Conservation (phyloP, 1,140 invertebrate genomes). For the Drosophila kikkawai region DNA sequence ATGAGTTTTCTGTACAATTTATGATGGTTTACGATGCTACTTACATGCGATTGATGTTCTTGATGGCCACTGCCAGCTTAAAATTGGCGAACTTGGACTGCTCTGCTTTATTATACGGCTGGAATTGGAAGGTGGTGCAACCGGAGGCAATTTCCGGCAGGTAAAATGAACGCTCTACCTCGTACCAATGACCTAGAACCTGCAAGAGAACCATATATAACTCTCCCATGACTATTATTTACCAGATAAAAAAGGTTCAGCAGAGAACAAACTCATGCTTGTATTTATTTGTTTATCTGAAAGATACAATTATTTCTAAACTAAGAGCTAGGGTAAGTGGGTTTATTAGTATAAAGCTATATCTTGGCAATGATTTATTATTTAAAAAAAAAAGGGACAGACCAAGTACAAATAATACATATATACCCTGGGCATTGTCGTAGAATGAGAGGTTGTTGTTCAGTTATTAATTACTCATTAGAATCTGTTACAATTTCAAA, state of each 20-base stretch:
- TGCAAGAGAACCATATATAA: conserved; percentile 58
- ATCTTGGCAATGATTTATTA: no score
- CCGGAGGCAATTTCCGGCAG: conserved; percentile 88
- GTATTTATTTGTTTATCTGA: no score
- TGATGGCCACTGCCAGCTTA: conserved; percentile 87
- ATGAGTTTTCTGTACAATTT: no score
- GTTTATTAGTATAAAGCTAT: no score
- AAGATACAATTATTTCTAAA: no score
- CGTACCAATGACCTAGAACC: conserved; percentile 90
- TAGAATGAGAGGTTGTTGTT: no score
- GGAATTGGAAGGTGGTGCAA: conserved; percentile 88
- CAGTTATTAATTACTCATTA: not conserved
- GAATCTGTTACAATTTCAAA: not conserved
- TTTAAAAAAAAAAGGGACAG: no score
- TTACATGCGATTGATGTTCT: conserved; percentile 88
- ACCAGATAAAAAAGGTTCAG: not conserved
- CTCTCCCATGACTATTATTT: not conserved
- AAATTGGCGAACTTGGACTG: conserved; percentile 77
- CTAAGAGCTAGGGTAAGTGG: no score
- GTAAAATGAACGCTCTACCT: conserved; percentile 90
- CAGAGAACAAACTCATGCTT: not conserved
- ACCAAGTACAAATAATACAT: no score
- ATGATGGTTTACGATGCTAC: conserved; percentile 23
- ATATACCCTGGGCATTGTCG: no score
- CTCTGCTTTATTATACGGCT: conserved; percentile 85